A percentile compares a stretch with the other conserved stretches of the same genome.
Evolutionary conservation across 2,888 invertebrate genomes (phyloP).

Genomic region (Rhimphoctona megacephalus): DNA sequence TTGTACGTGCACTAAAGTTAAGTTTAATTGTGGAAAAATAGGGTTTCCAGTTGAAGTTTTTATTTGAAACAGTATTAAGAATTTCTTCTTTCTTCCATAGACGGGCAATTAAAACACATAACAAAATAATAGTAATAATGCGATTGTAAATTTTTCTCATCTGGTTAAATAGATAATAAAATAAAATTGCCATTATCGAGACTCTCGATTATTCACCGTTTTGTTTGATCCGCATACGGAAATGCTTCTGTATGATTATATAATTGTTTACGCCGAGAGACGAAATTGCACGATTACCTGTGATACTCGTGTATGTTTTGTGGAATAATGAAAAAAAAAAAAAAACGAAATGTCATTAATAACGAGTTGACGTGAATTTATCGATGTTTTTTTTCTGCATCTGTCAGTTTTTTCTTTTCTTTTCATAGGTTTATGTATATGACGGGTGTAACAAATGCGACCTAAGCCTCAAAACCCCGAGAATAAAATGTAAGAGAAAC

Average conservation of each 20-base stretch:
- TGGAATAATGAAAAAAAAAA: slow-evolving; percentile 5
- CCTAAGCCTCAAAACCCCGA: slow-evolving; percentile 1
- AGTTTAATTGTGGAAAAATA: neutral
- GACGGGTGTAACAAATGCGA: slow-evolving; percentile 5
- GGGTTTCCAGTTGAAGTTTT: neutral
- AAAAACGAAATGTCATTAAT: neutral
- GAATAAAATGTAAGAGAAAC: neutral
- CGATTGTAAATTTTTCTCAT: slow-evolving; percentile 4
- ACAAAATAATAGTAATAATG: neutral
- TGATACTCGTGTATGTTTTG: slow-evolving; percentile 59
- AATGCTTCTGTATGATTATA: slow-evolving; percentile 19
- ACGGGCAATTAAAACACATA: neutral
- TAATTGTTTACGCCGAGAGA: slow-evolving; percentile 1
- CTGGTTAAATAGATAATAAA: slow-evolving; percentile 5
- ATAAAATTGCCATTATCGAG: neutral
- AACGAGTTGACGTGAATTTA: neutral
- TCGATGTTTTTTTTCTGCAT: neutral
- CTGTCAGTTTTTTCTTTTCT: neutral
- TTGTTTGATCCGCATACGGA: slow-evolving; percentile 2
- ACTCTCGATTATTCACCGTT: slow-evolving; percentile 3
- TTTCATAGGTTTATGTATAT: neutral
- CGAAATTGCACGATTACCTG: slow-evolving; percentile 55
- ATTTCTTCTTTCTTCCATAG: neutral
- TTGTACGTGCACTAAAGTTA: neutral
- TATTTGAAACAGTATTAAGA: slow-evolving; percentile 2